Evolutionary conservation across 2,797 vertebrate species (phyloP), one percentile per base, ranked within the genome.

Genomic region (Amazona ochrocephala): DNA sequence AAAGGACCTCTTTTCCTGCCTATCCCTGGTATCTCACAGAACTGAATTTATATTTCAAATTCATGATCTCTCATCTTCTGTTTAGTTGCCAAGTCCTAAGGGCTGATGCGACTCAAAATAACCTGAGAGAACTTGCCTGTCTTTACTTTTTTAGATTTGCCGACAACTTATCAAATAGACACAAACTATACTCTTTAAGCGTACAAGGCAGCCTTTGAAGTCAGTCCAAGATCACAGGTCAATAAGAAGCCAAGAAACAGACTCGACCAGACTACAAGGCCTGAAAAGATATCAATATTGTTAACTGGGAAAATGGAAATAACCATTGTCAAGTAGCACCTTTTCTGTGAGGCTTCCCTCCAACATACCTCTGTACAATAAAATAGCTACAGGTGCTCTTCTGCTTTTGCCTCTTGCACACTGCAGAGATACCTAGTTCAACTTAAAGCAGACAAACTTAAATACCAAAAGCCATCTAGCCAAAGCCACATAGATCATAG

Each of bases 171-270:
- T 94, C 78, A 50, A 96, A 94, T 54, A 96, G 75, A 95, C 87
- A 95, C 62, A 84, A 97, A 75, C 73, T 73, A 65, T 23, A 56
- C 66, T 94, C 75, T 92, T 89, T 70, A 81, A 85, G 89, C 65
- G 60, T 34, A 82, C 76, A 87, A 93, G 82, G 84, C 72, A 70
- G 87, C 62, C 70, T 95, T 93, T 95, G 79, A 96, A 95, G 88
- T 92, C 76, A 56, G 82, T 89, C 88, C 90, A 92, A 93, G 90
- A 94, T 83, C 93, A 91, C 73, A 94, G 96, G 95, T 87, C 89
- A 96, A 56, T 1, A 0, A 92, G 90, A 90, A 96, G 84, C 81
- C 92, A 94, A 93, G 90, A 94, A 91, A 91, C 62, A 92, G 93
- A 84, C 54, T 82, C 3, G 0, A 66, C 84, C 70, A 88, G 29